phyloP scores from a whole-genome alignment of 2,888 invertebrate genomes.

The Acronicta aceris region DNA sequence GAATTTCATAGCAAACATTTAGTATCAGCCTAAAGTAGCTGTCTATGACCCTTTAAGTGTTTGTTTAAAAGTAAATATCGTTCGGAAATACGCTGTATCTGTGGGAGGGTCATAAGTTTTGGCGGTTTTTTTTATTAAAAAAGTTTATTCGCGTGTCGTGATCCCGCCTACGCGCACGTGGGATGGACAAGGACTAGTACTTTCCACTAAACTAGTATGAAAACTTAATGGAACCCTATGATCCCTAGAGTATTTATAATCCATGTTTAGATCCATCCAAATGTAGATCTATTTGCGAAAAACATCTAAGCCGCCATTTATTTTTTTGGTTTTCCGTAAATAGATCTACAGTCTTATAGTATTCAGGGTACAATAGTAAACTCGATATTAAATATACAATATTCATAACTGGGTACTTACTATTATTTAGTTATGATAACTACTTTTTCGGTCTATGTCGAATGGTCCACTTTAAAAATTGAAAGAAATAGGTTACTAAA shows the following conservation, averaged over 20 bases:
- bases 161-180: conserved; percentile 14
- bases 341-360: no score
- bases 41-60: not conserved
- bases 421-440: no score
- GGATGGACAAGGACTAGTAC: conserved; percentile 10
- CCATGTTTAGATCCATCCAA: not conserved
- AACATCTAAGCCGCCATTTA: no score
- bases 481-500: no score
- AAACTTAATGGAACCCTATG: not conserved
- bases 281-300: no score
- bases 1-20: no score
- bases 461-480: no score
- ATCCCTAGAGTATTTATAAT: conserved; percentile 15
- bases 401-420: no score
- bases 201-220: conserved; percentile 2
- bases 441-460: no score
- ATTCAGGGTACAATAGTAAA: no score
- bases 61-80: not conserved
- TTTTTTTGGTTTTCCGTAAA: no score
- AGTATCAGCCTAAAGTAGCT: not conserved
- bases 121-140: conserved; percentile 25
- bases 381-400: no score
- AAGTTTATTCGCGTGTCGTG: conserved; percentile 31
- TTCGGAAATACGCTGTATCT: not conserved
- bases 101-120: conserved; percentile 2